These are phyloP conservation scores for Peromyscus californicus DNA, from an alignment of 2,113 vertebrate species.

Conservation along the genomic window DNA sequence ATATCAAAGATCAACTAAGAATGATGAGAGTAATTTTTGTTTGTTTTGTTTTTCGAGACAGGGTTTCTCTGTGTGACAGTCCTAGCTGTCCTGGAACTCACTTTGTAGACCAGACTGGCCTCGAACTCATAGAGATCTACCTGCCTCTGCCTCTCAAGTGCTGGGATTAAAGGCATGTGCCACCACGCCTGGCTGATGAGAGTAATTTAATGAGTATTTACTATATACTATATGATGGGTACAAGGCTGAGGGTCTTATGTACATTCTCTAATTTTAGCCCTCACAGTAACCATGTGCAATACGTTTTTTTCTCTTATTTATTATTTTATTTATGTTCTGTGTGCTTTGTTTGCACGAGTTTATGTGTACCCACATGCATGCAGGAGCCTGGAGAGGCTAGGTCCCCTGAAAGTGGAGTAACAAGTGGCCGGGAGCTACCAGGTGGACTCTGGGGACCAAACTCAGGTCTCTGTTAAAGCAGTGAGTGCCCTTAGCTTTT, in stretches of 20 bases:
- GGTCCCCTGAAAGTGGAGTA: neutral
- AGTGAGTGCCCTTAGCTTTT: neutral
- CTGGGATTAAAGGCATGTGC: no score
- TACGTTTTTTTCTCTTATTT: neutral
- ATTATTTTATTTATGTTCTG: neutral
- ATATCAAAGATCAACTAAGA: neutral
- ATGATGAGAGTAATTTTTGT: no score
- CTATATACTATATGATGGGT: neutral
- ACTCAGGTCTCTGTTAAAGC: neutral
- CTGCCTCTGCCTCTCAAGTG: no score
- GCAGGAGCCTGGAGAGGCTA: neutral
- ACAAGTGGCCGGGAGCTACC: neutral
- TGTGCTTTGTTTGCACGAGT: neutral
- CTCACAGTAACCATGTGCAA: neutral
- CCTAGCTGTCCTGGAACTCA: no score
- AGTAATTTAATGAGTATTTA: conserved; percentile 15
- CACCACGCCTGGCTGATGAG: neutral
- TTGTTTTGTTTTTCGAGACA: no score
- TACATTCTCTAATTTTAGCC: conserved; percentile 34
- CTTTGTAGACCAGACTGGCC: no score
- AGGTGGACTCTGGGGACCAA: neutral
- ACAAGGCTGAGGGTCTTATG: neutral
- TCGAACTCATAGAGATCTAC: no score
- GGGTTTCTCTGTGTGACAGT: no score
- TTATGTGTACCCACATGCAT: neutral